phyloP scores from a whole-genome alignment of 2,113 vertebrate genomes.

The Ictalurus furcatus region DNA sequence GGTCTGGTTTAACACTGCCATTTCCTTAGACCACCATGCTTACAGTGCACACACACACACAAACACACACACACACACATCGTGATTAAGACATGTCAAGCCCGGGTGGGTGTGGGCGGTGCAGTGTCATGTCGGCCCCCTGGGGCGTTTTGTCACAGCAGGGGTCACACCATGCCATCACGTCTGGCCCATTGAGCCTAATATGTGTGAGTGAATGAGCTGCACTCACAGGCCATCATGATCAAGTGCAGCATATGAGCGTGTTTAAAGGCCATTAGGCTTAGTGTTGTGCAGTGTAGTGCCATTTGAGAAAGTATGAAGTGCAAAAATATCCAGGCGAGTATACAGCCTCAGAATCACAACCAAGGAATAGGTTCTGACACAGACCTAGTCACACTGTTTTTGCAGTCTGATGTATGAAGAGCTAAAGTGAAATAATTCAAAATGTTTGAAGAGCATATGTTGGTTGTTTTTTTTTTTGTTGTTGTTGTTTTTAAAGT shows the following conservation, averaged over 20 bases:
- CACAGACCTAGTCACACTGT: neutral
- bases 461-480: no score
- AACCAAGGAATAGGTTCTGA: conserved; percentile 1
- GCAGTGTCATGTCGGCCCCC: conserved; percentile 38
- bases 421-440: neutral
- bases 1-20: neutral
- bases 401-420: neutral
- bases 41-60: conserved; percentile 45
- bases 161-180: conserved; percentile 64
- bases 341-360: conserved; percentile 8
- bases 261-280: conserved; percentile 56
- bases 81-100: conserved; percentile 47
- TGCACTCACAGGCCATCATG: conserved; percentile 53
- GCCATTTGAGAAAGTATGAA: conserved; percentile 44
- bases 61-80: neutral
- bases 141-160: conserved; percentile 59
- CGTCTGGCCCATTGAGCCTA: conserved; percentile 69
- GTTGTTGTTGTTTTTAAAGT: no score
- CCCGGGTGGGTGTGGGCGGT: neutral
- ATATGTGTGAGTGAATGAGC: conserved; percentile 72
- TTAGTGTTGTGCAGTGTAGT: conserved; percentile 47
- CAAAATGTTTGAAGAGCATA: neutral
- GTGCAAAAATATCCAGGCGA: conserved; percentile 34
- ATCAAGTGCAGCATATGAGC: conserved; percentile 35
- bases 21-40: conserved; percentile 7